A percentile compares a stretch with the other conserved stretches of the same genome.
Conservation (phyloP, 2,797 vertebrate species). For the Halcyon chelicuti region DNA sequence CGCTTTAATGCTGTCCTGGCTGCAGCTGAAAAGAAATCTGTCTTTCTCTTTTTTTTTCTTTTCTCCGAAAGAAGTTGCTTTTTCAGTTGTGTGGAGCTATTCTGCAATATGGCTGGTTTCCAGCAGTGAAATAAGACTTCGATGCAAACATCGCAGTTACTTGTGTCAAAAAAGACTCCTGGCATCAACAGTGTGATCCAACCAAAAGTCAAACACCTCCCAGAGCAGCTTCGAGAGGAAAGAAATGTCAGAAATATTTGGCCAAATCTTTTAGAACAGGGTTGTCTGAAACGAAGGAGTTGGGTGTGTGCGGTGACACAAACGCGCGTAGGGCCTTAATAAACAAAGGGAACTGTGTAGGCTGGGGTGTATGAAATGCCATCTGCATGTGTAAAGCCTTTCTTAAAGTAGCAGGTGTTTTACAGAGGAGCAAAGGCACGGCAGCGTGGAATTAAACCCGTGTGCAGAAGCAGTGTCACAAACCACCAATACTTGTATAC, state of each 20-base stretch:
- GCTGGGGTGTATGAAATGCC: neutral
- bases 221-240: neutral
- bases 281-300: neutral
- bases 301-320: neutral
- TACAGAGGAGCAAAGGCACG: neutral
- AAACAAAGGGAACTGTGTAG: constrained; percentile 8
- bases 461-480: neutral
- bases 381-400: neutral
- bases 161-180: neutral
- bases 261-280: neutral
- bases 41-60: neutral
- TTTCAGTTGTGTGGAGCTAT: neutral
- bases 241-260: neutral
- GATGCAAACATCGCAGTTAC: constrained; percentile 23
- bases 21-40: neutral
- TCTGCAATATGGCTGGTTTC: constrained; percentile 22
- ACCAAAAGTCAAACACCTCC: neutral
- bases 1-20: constrained; percentile 5
- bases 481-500: neutral
- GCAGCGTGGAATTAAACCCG: neutral
- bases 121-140: constrained; percentile 1
- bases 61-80: neutral
- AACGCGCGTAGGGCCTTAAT: neutral
- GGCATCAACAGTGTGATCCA: neutral
- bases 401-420: constrained; percentile 27